Conservation (phyloP, 2,113 vertebrate genomes). For the Gasterosteus aculeatus region DNA sequence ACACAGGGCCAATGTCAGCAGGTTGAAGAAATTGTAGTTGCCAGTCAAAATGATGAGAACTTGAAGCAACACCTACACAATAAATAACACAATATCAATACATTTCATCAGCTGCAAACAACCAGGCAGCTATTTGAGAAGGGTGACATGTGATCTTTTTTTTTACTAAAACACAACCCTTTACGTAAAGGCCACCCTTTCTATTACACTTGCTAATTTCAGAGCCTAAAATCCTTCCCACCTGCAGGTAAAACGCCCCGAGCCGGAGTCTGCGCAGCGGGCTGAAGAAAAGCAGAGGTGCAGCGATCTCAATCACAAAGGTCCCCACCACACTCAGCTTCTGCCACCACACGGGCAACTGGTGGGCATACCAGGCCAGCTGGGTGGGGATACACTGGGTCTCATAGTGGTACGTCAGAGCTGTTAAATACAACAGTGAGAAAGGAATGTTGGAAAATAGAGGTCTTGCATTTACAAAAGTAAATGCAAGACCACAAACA, state of each 20-base stretch:
- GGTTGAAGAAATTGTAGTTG: conserved; percentile 97
- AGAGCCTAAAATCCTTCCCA: conserved; percentile 47
- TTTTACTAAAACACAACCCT: too few species aligned
- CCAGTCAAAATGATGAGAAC: conserved; percentile 89
- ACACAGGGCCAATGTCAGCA: conserved; percentile 86
- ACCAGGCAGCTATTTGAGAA: neutral
- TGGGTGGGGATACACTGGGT: conserved; percentile 93
- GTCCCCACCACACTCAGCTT: conserved; percentile 89
- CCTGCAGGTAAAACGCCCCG: conserved; percentile 92
- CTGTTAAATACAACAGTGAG: conserved; percentile 72
- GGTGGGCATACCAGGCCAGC: conserved; percentile 90
- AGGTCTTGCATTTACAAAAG: neutral
- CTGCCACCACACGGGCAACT: conserved; percentile 91
- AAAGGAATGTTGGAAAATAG: neutral
- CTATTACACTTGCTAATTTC: neutral
- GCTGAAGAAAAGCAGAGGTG: conserved; percentile 88
- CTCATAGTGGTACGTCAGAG: conserved; percentile 94
- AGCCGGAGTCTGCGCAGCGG: conserved; percentile 87
- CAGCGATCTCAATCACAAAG: conserved; percentile 87
- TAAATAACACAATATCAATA: neutral
- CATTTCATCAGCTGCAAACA: neutral
- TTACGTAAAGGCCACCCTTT: neutral
- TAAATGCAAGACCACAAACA: neutral
- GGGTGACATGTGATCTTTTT: too few species aligned
- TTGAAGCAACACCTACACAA: conserved; percentile 86